Base-by-base conservation (phyloP, 2,888 invertebrate genomes). In the Cyclophora albipunctata region DNA sequence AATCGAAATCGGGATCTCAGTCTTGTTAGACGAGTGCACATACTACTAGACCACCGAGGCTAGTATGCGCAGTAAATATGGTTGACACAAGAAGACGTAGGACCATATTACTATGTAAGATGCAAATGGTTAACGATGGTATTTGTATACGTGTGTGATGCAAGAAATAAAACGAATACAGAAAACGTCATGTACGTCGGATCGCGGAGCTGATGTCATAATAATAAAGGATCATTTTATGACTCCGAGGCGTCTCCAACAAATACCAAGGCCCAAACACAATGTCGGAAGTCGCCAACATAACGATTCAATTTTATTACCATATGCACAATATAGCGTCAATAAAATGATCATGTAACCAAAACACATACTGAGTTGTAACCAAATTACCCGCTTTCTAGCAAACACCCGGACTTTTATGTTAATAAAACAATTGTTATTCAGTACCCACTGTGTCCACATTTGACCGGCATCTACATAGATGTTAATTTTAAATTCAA, bases 331-430 rank as follows among this genome's bases (percentile, higher is more conserved):
- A 76, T 74, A 76, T 75, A 71, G 69, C 75, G 71, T 75, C 76
- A 75, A 78, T 80, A 72, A 68, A 63, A 66, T 66, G 75, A 84
- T 84, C 81, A 78, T 57, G 74, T 73, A 82, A 69, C 69, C 84
- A 67, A 75, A 66, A 66, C 75, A 78, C 81, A 80, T 84, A 71
- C 76, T 71, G 71, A 71, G 71, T 73, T 76, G 81, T 84, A 85
- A 81, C 86, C 85, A 87, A 87, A 87, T 88, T 81, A 84, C 85
- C 87, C 86, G 86, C 87, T 88, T 88, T 87, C 88, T 86, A 86
- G 75, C 80, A 81, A 85, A 84, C 86, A 87, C 84, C 83, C 80
- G 84, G 85, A 81, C 79, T 80, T 84, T 82, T 87, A 88, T 88
- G 88, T 73, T 80, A 88, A 88, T 88, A 69, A 60, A 60, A 78